Percentiles rank a stretch among this genome's conserved stretches.
Conservation (phyloP, 2,797 vertebrate species). For the Sparidentex hasta region DNA sequence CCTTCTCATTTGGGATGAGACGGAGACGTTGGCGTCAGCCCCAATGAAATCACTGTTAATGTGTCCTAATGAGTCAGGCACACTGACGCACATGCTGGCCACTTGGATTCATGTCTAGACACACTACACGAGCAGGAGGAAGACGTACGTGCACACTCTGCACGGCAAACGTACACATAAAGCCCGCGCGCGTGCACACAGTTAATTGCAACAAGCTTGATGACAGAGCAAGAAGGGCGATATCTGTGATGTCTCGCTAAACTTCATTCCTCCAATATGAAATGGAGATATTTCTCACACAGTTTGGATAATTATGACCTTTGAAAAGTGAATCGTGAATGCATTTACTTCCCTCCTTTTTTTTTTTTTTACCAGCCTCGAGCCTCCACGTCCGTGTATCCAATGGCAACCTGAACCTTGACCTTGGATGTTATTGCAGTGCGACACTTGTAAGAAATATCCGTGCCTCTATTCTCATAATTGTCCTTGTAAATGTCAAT, state of each 20-base stretch:
- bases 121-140: conserved; percentile 23
- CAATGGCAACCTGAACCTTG: conserved; percentile 64
- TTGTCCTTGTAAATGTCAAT: conserved; percentile 80
- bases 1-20: conserved; percentile 75
- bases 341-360: background rate
- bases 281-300: conserved; percentile 12
- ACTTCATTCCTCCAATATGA: conserved; percentile 13
- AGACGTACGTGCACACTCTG: conserved; percentile 19
- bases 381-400: conserved; percentile 31
- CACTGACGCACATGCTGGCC: conserved; percentile 71
- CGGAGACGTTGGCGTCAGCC: conserved; percentile 76
- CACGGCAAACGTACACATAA: background rate
- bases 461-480: conserved; percentile 70
- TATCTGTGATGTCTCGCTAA: conserved; percentile 20
- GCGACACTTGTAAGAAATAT: conserved; percentile 60
- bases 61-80: conserved; percentile 84
- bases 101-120: conserved; percentile 75
- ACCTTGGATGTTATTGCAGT: conserved; percentile 61
- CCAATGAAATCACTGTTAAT: conserved; percentile 83
- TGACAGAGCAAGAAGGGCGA: conserved; percentile 1
- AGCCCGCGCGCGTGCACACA: background rate
- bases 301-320: conserved; percentile 4
- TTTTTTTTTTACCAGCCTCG: background rate
- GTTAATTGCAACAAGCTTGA: conserved; percentile 20
- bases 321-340: conserved; percentile 27